Percentiles rank a stretch among this genome's conserved stretches.
Conservation (phyloP, 2,888 invertebrate species). For the Zaprionus obscuricornis region DNA sequence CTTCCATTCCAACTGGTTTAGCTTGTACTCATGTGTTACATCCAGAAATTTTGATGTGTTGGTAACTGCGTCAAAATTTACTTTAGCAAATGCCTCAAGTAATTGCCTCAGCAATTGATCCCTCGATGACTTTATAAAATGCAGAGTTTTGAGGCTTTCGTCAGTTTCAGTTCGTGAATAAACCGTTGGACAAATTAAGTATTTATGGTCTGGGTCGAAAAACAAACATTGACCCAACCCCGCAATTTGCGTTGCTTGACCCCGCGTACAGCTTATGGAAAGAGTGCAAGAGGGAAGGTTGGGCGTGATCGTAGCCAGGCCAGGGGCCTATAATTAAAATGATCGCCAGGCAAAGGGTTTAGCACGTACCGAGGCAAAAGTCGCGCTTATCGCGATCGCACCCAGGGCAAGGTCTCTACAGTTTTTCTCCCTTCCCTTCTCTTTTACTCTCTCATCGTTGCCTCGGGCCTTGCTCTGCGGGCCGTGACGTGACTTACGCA, state of each 20-base stretch:
- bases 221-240: slow-evolving; percentile 74
- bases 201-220: slow-evolving; percentile 63
- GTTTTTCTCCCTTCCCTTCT: not conserved
- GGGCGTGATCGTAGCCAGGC: slow-evolving; percentile 31
- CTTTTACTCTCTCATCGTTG: slow-evolving; percentile 8
- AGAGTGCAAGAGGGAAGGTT: not conserved
- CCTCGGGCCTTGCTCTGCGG: slow-evolving; percentile 16
- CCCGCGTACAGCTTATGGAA: slow-evolving; percentile 26
- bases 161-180: slow-evolving; percentile 12
- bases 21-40: no score
- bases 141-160: slow-evolving; percentile 16
- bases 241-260: slow-evolving; percentile 76
- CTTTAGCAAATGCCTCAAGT: slow-evolving; percentile 19
- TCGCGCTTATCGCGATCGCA: slow-evolving; percentile 78
- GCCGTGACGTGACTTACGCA: slow-evolving; percentile 73
- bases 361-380: slow-evolving; percentile 77
- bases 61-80: not conserved
- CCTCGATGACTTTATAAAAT: slow-evolving; percentile 47
- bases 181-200: slow-evolving; percentile 73
- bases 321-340: slow-evolving; percentile 64
- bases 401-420: slow-evolving; percentile 80
- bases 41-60: not conserved
- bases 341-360: slow-evolving; percentile 68
- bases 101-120: slow-evolving; percentile 40
- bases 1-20: no score